A percentile compares a stretch with the other conserved stretches of the same genome.
phyloP scores from a whole-genome alignment of 2,888 invertebrate species.

The Pseudococcus viburni region DNA sequence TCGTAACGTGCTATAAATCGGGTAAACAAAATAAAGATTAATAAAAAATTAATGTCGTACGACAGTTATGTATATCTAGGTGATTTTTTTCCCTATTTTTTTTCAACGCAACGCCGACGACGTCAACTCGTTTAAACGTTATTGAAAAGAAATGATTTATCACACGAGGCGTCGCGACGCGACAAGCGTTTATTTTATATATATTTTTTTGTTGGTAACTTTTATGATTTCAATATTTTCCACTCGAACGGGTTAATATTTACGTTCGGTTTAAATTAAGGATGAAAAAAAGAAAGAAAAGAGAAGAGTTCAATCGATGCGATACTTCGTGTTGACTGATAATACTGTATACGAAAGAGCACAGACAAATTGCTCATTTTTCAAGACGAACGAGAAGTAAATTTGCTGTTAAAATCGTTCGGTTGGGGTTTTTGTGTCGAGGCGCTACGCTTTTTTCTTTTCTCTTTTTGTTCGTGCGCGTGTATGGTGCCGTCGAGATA shows the following conservation, averaged over 20 bases:
- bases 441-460: not conserved
- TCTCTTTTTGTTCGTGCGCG: not conserved
- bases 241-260: constrained; percentile 56
- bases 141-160: constrained; percentile 51
- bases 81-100: not conserved
- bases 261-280: constrained; percentile 44
- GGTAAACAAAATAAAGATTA: constrained; percentile 44
- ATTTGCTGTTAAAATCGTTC: constrained; percentile 24
- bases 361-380: constrained; percentile 55
- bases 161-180: constrained; percentile 26
- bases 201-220: constrained; percentile 20
- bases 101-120: not conserved
- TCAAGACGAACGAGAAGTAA: constrained; percentile 42
- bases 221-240: constrained; percentile 60
- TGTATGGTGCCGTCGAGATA: not conserved
- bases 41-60: constrained; percentile 29
- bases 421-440: not conserved
- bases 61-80: constrained; percentile 12
- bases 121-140: constrained; percentile 41
- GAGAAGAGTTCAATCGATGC: not conserved
- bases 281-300: not conserved
- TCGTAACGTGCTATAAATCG: not conserved
- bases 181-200: not conserved
- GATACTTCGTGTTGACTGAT: constrained; percentile 38
- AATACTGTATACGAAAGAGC: constrained; percentile 10